These are phyloP conservation scores for Acanthisitta chloris DNA, from an alignment of 2,113 vertebrate species.

Conservation along the genomic window DNA sequence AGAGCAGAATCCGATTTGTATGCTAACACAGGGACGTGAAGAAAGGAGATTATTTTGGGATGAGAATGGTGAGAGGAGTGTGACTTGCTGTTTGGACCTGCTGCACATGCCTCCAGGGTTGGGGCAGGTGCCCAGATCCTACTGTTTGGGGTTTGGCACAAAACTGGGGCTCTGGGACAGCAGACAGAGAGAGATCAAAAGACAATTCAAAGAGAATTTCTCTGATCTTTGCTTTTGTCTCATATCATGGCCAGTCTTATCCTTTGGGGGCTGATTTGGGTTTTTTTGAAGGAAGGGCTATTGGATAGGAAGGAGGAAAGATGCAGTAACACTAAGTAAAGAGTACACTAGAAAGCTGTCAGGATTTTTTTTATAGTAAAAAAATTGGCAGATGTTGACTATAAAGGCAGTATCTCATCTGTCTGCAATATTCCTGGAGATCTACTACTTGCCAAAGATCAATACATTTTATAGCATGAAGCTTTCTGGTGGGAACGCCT, in stretches of 20 bases:
- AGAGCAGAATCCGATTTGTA: neutral
- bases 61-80: neutral
- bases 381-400: neutral
- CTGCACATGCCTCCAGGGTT: neutral
- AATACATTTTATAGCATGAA: neutral
- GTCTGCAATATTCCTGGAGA: neutral
- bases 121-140: neutral
- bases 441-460: neutral
- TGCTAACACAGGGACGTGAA: neutral
- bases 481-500: slow-evolving; percentile 15
- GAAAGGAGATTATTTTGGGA: neutral
- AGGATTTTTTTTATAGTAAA: neutral
- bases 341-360: neutral
- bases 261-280: neutral
- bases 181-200: neutral
- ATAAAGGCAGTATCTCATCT: neutral
- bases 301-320: neutral
- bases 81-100: neutral
- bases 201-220: neutral
- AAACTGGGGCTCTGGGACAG: neutral
- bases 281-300: neutral
- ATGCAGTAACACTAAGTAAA: neutral
- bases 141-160: neutral
- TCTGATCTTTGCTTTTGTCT: neutral
- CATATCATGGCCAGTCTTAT: neutral